Evolutionary conservation across 2,888 invertebrate species (phyloP), one percentile per base, ranked within the genome.

Genomic region (Galeopsomyia nigrocyanea): DNA sequence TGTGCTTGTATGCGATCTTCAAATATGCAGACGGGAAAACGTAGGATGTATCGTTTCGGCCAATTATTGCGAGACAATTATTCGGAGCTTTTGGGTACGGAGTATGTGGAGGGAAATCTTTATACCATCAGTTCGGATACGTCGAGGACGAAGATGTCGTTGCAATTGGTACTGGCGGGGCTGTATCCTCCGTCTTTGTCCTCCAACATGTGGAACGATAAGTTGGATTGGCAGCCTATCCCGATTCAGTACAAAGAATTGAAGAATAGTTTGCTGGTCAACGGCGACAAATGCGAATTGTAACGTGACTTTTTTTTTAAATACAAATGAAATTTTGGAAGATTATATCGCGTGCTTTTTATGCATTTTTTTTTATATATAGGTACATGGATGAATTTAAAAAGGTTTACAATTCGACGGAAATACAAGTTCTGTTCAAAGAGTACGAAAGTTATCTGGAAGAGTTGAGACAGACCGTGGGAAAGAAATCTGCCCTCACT

Each of bases 91-190:
- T 80, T 90, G 46, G 88, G 87, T 0, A 80, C 79, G 6, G 77
- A 87, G 16, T 89, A 89, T 79, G 77, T 88, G 0, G 86, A 88
- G 0, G 66, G 69, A 0, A 49, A 73, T 10, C 71, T 81, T 1
- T 78, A 79, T 47, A 85, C 89, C 7, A 86, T 90, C 49, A 91
- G 91, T 62, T 93, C 93, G 0, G 90, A 92, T 81, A 90, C 88
- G 79, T 91, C 91, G 67, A 88, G 94, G 53, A 93, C 94, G 0
- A 89, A 93, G 84, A 92, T 92, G 91, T 92, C 92, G 6, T 92
- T 91, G 0, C 87, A 91, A 73, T 86, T 91, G 39, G 90, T 91
- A 1, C 83, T 92, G 73, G 89, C 92, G 1, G 93, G 91, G 0
- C 81, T 94, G 49, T 93, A 90, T 81, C 91, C 91, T 3, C 91